Evolutionary conservation across 2,113 vertebrate genomes (phyloP), one percentile per base, ranked within the genome.

Genomic region (Empidonax traillii): DNA sequence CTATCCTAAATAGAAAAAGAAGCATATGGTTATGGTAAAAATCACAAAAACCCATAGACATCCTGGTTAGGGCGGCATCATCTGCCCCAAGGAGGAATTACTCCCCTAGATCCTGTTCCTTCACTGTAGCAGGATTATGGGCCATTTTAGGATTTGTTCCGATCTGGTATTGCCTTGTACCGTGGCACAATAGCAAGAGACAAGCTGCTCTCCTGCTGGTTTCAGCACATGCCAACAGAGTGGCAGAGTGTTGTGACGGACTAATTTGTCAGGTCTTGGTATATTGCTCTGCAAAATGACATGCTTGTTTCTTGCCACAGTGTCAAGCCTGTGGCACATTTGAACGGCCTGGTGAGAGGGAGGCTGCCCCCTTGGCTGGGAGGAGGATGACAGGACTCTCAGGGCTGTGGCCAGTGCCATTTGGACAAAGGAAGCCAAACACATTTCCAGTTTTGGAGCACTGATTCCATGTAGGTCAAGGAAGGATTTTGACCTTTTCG

Each of bases 21-120:
- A 73, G 59, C 37, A 24, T 61, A 39, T 62, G 75, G 67, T 85
- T 56, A 78, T 47, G 74, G 83, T 59, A 74, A 37, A 63, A 78
- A 91, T 92, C 81, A 51, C 62, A 82, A 78, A 90, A 87, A 71
- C 72, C 56, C 74, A 74, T 30, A 89, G 62, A 93, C 86, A 86
- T 77, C 67, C 73, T 84, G 28, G 14, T 10, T 63, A 43, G 52
- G 52, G 37, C 89, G 84, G 52, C 76, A 68, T 81, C 61, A 27
- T 67, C 71, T 89, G 76, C 83, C 67, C 59, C 52, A 47, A 75
- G 61, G 61, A 81, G 61, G 4, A 1, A 65, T 76, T 85, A 22
- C 53, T 89, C 74, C 84, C 71, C 65, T 20, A 49, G 78, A 71
- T 46, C 53, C 49, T 15, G 12, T 62, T 28, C 66, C 49, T 67